These are phyloP conservation scores for Xyrichtys novacula DNA, from an alignment of 2,797 vertebrate species.

Conservation along the genomic window DNA sequence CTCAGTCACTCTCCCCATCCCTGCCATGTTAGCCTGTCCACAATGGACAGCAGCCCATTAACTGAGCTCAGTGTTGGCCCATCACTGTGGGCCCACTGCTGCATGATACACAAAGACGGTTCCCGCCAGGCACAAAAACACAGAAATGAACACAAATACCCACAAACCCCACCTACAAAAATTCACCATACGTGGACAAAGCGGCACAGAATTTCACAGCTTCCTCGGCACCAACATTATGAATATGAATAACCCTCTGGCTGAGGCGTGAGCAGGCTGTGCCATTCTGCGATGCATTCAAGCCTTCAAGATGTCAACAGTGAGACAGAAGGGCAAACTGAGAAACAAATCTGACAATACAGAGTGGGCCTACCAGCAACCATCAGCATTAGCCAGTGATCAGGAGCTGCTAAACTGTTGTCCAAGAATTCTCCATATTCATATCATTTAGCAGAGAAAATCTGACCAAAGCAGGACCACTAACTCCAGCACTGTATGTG, in stretches of 20 bases:
- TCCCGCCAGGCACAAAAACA: slow-evolving; percentile 45
- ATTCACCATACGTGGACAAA: slow-evolving; percentile 60
- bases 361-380: slow-evolving; percentile 44
- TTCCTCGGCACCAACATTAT: slow-evolving; percentile 64
- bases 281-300: slow-evolving; percentile 64
- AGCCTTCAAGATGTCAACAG: slow-evolving; percentile 69
- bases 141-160: slow-evolving; percentile 50
- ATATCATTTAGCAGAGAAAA: slow-evolving; percentile 23
- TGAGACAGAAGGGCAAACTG: slow-evolving; percentile 69
- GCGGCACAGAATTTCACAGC: slow-evolving; percentile 56
- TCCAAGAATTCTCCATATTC: slow-evolving; percentile 5
- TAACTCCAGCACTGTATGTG: slow-evolving; percentile 18
- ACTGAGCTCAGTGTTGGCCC: slow-evolving; percentile 54
- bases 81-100: slow-evolving; percentile 43
- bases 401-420: slow-evolving; percentile 10
- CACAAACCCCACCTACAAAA: slow-evolving; percentile 7
- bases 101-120: slow-evolving; percentile 55
- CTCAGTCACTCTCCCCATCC: slow-evolving; percentile 48
- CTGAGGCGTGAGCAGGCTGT: slow-evolving; percentile 49
- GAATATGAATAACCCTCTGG: slow-evolving; percentile 78
- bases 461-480: slow-evolving; percentile 10
- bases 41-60: slow-evolving; percentile 74
- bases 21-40: slow-evolving; percentile 57
- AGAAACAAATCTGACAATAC: slow-evolving; percentile 69
- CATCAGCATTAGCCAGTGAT: slow-evolving; percentile 36